A percentile compares a stretch with the other conserved stretches of the same genome.
Conservation (phyloP, 2,888 invertebrate genomes). For the Synanthedon tipuliformis region DNA sequence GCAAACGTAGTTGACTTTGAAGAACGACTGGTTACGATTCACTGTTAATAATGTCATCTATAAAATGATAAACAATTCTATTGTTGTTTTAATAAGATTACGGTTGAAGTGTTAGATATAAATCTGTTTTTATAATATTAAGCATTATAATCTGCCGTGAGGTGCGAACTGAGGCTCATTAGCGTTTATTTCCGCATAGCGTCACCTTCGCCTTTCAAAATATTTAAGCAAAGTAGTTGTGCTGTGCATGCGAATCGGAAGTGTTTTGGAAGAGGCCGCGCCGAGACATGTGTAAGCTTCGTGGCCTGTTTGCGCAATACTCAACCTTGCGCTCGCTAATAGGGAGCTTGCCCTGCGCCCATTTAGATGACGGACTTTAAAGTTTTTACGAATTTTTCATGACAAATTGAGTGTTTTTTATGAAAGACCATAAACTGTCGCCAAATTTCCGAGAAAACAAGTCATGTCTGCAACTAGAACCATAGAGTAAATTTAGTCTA, state of each 20-base stretch:
- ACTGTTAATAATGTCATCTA: too few relatives aligned
- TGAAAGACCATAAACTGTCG: too few relatives aligned
- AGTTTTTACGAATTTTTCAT: too few relatives aligned
- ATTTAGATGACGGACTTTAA: too few relatives aligned
- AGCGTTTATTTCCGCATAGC: conserved; percentile 34
- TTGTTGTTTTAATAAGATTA: too few relatives aligned
- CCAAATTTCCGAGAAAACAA: too few relatives aligned
- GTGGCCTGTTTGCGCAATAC: conserved; percentile 39
- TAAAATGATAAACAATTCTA: too few relatives aligned
- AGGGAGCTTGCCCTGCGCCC: conserved; percentile 8
- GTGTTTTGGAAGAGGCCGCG: conserved; percentile 55
- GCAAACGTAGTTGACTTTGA: too few relatives aligned
- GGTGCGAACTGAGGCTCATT: not conserved
- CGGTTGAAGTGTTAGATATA: not conserved
- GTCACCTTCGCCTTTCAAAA: conserved; percentile 53
- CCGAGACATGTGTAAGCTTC: conserved; percentile 21
- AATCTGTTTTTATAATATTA: not conserved
- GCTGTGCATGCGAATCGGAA: conserved; percentile 62
- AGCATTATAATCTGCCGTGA: not conserved
- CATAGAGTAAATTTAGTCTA: too few relatives aligned
- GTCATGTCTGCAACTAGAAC: too few relatives aligned
- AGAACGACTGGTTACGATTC: too few relatives aligned
- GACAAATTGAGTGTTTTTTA: too few relatives aligned
- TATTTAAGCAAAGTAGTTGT: conserved; percentile 29
- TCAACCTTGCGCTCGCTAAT: conserved; percentile 62